These are phyloP conservation scores for Coptotermes formosanus DNA, from an alignment of 1,140 invertebrate species.

Conservation along the genomic window DNA sequence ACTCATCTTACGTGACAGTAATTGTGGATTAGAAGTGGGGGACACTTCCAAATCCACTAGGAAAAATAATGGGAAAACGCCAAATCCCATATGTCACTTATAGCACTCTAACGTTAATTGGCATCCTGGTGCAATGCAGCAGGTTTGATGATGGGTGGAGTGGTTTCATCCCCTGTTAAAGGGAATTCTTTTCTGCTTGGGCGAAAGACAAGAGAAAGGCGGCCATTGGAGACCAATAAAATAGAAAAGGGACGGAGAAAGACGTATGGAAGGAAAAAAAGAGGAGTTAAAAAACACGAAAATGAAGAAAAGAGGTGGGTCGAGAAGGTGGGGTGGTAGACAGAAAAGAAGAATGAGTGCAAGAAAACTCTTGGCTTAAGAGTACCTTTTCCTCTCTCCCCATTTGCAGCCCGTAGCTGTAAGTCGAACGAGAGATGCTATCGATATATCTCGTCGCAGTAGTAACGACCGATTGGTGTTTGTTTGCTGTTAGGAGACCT, in stretches of 20 bases:
- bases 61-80: background rate
- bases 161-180: slow-evolving; percentile 55
- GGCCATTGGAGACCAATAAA: slow-evolving; percentile 40
- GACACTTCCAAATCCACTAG: background rate
- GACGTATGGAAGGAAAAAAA: slow-evolving; percentile 22
- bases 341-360: too few species aligned
- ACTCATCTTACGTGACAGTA: too few species aligned
- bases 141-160: slow-evolving; percentile 41
- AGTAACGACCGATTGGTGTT: slow-evolving; percentile 15
- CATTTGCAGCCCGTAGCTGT: background rate
- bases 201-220: slow-evolving; percentile 49
- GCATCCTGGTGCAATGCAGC: slow-evolving; percentile 28
- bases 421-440: slow-evolving; percentile 11
- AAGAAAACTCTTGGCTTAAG: background rate
- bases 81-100: background rate
- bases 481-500: slow-evolving; percentile 4
- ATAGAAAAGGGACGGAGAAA: slow-evolving; percentile 23
- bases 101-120: slow-evolving; percentile 17
- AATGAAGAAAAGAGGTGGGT: slow-evolving; percentile 30
- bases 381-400: background rate
- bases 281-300: slow-evolving; percentile 31
- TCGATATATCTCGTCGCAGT: slow-evolving; percentile 14
- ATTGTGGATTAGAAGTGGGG: background rate
- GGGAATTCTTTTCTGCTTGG: slow-evolving; percentile 40
- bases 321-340: background rate